phyloP scores from a whole-genome alignment of 2,888 invertebrate genomes.

The Bombyx huttoni region DNA sequence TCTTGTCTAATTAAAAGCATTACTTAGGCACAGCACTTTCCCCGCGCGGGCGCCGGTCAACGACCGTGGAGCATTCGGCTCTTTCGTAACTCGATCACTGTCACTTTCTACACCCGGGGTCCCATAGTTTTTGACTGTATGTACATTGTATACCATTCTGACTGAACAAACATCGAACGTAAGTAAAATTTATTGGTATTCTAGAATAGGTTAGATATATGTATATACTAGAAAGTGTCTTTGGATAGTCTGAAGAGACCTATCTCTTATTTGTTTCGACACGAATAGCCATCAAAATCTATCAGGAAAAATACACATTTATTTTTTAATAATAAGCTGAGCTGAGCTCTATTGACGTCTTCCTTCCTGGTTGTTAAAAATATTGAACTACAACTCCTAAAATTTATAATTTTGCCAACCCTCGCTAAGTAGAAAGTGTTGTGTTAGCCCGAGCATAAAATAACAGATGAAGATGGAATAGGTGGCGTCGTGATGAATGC shows the following conservation, averaged over 20 bases:
- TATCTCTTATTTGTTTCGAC: too few relatives aligned
- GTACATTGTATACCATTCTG: background rate
- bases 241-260: too few relatives aligned
- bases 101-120: slow-evolving; percentile 56
- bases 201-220: too few relatives aligned
- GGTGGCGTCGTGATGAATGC: slow-evolving; percentile 13
- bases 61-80: slow-evolving; percentile 50
- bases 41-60: slow-evolving; percentile 39
- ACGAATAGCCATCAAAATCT: too few relatives aligned
- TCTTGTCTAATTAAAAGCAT: slow-evolving; percentile 31
- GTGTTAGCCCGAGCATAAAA: slow-evolving; percentile 5
- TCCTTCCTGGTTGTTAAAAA: too few relatives aligned
- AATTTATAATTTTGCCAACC: background rate
- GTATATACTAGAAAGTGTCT: too few relatives aligned
- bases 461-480: slow-evolving; percentile 10
- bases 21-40: slow-evolving; percentile 44
- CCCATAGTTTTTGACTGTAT: slow-evolving; percentile 3
- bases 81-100: slow-evolving; percentile 56
- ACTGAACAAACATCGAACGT: background rate
- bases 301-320: too few relatives aligned
- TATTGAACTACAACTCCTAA: too few relatives aligned
- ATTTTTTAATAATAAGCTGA: too few relatives aligned
- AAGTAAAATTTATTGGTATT: background rate
- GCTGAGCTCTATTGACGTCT: too few relatives aligned
- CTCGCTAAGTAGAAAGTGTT: slow-evolving; percentile 5